These are phyloP conservation scores for Cordilura impudica DNA, from an alignment of 2,888 invertebrate species.

Conservation along the genomic window DNA sequence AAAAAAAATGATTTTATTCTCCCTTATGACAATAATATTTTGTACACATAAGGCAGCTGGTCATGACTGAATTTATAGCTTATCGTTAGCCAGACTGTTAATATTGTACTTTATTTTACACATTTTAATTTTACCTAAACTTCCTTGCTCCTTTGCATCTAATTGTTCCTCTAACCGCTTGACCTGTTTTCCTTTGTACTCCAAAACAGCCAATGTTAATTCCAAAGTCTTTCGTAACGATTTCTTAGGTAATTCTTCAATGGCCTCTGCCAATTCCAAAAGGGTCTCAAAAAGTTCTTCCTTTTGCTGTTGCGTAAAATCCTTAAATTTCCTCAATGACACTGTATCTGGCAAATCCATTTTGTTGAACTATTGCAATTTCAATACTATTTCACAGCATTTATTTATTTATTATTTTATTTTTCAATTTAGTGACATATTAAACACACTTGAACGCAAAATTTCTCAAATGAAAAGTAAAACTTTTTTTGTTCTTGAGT, in stretches of 20 bases:
- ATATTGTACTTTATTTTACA: too few species aligned
- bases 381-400: background rate
- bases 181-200: constrained; percentile 74
- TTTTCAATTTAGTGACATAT: constrained; percentile 19
- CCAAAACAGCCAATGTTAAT: constrained; percentile 72
- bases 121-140: constrained; percentile 65
- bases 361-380: constrained; percentile 1
- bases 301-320: constrained; percentile 71
- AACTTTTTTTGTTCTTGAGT: constrained; percentile 25
- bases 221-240: constrained; percentile 74
- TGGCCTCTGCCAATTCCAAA: constrained; percentile 68
- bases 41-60: too few species aligned
- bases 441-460: constrained; percentile 35
- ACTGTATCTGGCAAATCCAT: constrained; percentile 73
- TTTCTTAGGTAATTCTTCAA: constrained; percentile 74
- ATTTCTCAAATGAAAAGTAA: constrained; percentile 11
- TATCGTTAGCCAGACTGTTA: too few species aligned
- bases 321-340: constrained; percentile 72
- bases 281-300: constrained; percentile 74
- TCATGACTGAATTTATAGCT: too few species aligned
- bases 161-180: constrained; percentile 64
- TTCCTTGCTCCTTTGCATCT: constrained; percentile 63
- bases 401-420: background rate
- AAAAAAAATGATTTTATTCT: too few species aligned
- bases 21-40: too few species aligned